Base-by-base conservation (phyloP, 2,113 vertebrate species). In the Tragelaphus imberbis region DNA sequence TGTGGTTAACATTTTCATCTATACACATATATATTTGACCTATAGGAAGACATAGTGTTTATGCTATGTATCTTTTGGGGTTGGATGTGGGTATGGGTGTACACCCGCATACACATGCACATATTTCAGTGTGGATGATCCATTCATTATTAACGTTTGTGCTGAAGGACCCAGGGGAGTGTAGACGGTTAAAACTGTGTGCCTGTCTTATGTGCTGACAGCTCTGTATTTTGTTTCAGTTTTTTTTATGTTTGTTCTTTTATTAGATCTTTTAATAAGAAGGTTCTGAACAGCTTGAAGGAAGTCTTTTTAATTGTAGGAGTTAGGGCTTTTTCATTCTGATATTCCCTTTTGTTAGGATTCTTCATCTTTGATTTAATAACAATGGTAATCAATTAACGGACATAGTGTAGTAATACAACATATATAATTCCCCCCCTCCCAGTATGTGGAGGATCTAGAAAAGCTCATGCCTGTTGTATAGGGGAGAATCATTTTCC, bases 221-320 rank as follows among this genome's bases (percentile, higher is more conserved):
- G 14, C 27, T 88, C 13, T 93, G 23, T 11, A 86, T 89, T 96
- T 93, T 96, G 49, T 90, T 92, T 90, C 63, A 36, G 11, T 90
- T 90, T 94, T 94, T 96, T 81, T 95, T 44, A 51, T 93, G 33
- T 47, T 59, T 94, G 9, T 65, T 88, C 27, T 94, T 98, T 97
- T 58, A 65, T 10, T 81, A 91, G 23, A 75, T 25, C 19, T 93
- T 96, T 82, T 89, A 88, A 27, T 97, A 79, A 93, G 19, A 84
- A 49, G 27, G n/a, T 86, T 97, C 55, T 92, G 61, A 95, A 88
- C n/a, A 93, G n/a, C 40, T 80, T 75, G 36, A 89, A 88, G 25
- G 75, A 97, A 92, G 10, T 92, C 4, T 79, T 90, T 90, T 96
- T 94, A 90, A 40, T 92, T 86, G 7, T 10, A 87, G 14, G 84